These are phyloP conservation scores for Rotaria sp. DNA, from an alignment of 2,888 invertebrate genomes.

Conservation along the genomic window DNA sequence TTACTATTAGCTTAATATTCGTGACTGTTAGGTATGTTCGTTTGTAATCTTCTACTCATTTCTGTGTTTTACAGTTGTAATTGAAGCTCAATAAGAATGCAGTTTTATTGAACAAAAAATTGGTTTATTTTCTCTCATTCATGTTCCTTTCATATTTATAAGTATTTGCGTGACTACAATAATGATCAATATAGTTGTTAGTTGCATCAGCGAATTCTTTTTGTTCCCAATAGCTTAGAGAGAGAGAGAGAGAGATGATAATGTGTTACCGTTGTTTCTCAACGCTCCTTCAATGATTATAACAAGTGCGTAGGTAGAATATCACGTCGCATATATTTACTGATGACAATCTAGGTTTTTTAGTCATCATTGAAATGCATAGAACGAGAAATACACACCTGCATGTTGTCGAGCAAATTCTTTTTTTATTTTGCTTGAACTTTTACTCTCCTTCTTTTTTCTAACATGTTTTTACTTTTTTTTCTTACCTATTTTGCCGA, in stretches of 20 bases:
- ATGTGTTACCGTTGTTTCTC: not conserved
- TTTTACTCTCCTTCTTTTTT: not conserved
- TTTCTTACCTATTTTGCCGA: not conserved
- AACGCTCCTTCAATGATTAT: not conserved
- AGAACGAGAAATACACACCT: not conserved
- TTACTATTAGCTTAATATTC: not conserved
- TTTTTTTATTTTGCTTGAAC: not conserved
- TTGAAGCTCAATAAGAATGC: not conserved
- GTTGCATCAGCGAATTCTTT: not conserved
- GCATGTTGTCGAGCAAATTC: not conserved
- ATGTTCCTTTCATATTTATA: not conserved
- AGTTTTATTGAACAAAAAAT: not conserved
- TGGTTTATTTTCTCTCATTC: not conserved
- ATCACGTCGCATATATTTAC: not conserved
- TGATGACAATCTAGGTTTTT: not conserved
- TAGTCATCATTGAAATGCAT: not conserved
- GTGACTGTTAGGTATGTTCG: not conserved
- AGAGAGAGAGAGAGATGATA: not conserved
- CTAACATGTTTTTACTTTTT: not conserved
- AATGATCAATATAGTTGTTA: not conserved
- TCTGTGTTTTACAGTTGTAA: not conserved
- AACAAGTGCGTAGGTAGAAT: not conserved
- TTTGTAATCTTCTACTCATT: not conserved
- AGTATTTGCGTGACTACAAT: not conserved
- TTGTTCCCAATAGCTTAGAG: not conserved